phyloP scores from a whole-genome alignment of 2,888 invertebrate genomes.

The Cryptops parisi region DNA sequence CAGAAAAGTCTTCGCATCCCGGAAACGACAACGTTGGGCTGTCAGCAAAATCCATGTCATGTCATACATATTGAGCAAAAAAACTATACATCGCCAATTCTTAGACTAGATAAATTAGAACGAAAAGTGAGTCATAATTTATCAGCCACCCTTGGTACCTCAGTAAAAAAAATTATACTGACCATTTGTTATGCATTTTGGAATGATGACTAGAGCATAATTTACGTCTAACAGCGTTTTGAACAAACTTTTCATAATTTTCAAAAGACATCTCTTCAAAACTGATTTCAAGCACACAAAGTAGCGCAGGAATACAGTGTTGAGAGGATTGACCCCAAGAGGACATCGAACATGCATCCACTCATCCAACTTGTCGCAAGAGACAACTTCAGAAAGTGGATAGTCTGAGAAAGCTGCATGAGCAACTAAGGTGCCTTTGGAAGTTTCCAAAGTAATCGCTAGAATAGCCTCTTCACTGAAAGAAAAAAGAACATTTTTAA shows the following conservation, averaged over 20 bases:
- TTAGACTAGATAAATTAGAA: no score
- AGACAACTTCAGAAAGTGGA: not conserved
- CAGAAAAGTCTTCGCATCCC: no score
- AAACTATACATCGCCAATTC: no score
- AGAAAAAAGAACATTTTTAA: not conserved
- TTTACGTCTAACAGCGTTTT: not conserved
- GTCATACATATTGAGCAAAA: no score
- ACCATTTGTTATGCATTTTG: not conserved
- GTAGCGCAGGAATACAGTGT: slow-evolving; percentile 1
- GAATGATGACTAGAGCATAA: not conserved
- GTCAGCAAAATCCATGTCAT: no score
- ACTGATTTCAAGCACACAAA: not conserved
- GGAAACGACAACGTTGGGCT: no score
- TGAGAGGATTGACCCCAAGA: not conserved
- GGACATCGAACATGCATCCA: not conserved
- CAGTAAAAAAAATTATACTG: no score
- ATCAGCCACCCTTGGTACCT: no score
- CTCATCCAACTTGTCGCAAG: not conserved
- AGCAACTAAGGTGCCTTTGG: not conserved
- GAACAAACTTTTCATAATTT: slow-evolving; percentile 5
- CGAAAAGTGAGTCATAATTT: no score
- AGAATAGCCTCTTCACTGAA: slow-evolving; percentile 4
- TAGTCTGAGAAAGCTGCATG: slow-evolving; percentile 1
- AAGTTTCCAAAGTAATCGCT: slow-evolving; percentile 3
- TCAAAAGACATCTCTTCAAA: not conserved